Base-by-base conservation (phyloP, 2,888 invertebrate species). In the Brachyptera putata region DNA sequence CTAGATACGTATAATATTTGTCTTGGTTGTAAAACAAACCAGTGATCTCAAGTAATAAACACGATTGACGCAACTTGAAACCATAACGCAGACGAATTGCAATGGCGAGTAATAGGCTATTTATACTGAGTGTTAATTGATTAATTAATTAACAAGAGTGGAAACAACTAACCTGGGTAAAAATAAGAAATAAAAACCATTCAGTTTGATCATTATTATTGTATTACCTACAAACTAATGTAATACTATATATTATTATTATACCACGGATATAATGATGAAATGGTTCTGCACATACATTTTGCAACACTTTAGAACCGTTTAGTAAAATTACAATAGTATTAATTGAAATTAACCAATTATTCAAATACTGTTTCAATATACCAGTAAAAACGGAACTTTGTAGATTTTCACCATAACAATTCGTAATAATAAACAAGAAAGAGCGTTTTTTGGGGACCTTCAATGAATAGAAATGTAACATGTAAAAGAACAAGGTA, bases 401-500 rank as follows among this genome's bases (percentile, higher is more conserved):
- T 58, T 64, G 61, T 61, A 55, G 60, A 60, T 60, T 57, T 62
- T 65, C 60, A 63, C 60, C 61, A 46, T 65, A 63, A 61, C 61
- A 63, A 65, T 61, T 53, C 63, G 56, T 63, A 61, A 63, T 64
- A 63, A 21, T n/a, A 63, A 53, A 63, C 64, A 63, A 64, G 65
- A 64, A 59, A 59, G 36, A 60, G 61, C 62, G 58, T 61, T 64
- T 53, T 61, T n/a, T n/a, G n/a, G 64, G 64, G 64, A 59, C 64
- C 64, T 62, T 62, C 62, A 55, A 62, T 39, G 56, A 72, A 64
- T 67, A 64, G 63, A 64, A 63, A 65, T n/a, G n/a, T n/a, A n/a
- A n/a, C n/a, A n/a, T n/a, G n/a, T n/a, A n/a, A 63, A 66, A 66
- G 30, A 30, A 30, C 30, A 30, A 30, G 65, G n/a, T n/a, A 56